Evolutionary conservation across 2,888 invertebrate genomes (phyloP).

Genomic region (Chloroclystis v-ata): DNA sequence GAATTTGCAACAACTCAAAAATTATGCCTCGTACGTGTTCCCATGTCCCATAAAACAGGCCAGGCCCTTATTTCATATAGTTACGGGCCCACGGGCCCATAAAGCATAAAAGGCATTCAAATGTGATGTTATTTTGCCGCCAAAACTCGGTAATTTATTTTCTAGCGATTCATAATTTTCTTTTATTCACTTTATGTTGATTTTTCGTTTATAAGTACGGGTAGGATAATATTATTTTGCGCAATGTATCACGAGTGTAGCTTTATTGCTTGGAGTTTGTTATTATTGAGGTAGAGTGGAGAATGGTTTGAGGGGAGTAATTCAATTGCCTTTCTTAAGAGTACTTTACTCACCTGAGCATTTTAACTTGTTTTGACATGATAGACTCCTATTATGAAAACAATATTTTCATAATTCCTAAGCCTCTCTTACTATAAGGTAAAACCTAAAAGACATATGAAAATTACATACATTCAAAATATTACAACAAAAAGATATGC

Average conservation of each 20-base stretch:
- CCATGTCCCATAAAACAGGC: conserved; percentile 68
- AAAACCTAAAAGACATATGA: too few species aligned
- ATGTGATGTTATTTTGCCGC: conserved; percentile 79
- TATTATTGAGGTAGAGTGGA: conserved; percentile 47
- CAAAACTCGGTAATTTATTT: conserved; percentile 78
- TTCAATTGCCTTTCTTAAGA: conserved; percentile 14
- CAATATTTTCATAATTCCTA: too few species aligned
- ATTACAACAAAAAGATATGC: conserved; percentile 5
- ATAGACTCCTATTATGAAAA: too few species aligned
- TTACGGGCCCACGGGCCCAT: conserved; percentile 65
- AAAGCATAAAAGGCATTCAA: conserved; percentile 78
- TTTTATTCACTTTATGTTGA: conserved; percentile 79
- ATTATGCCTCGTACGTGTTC: conserved; percentile 72
- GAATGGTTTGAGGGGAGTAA: conserved; percentile 25
- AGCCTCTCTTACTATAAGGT: too few species aligned
- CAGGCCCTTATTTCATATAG: conserved; percentile 74
- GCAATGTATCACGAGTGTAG: conserved; percentile 66
- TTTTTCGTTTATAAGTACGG: conserved; percentile 74
- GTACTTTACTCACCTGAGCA: background rate
- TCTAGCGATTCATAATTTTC: conserved; percentile 77
- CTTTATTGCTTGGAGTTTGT: conserved; percentile 65
- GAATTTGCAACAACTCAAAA: conserved; percentile 61
- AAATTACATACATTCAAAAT: too few species aligned
- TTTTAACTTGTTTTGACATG: too few species aligned
- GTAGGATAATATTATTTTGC: conserved; percentile 77